Base-by-base conservation (phyloP, 2,888 invertebrate genomes). In the Nemoura dubitans region DNA sequence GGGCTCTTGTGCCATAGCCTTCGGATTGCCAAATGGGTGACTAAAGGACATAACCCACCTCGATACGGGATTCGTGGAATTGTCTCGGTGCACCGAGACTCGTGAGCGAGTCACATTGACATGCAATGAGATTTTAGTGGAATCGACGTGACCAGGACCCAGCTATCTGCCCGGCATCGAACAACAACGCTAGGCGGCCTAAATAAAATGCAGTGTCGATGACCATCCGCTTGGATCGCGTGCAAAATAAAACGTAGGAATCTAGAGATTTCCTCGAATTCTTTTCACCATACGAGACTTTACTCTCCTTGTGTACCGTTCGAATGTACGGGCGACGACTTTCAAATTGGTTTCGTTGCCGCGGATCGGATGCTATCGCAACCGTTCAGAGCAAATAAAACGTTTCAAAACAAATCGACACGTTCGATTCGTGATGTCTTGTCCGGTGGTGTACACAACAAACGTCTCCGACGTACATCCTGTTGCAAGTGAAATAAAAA, bases 11-110 rank as follows among this genome's bases (percentile, higher is more conserved):
- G 59, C 59, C 21, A 1, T 10, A 7, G 59, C 10, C 21, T n/a
- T n/a, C n/a, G n/a, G 59, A 14, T 59, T 59, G 59, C 59, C 59
- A 59, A n/a, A 59, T 59, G 59, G 59, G 59, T 59, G 59, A 59
- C 59, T 59, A 59, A 59, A 59, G 59, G 59, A 14, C 59, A 59
- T 59, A 59, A 59, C 59, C 59, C 59, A 59, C 59, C 59, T 59
- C 59, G 59, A 59, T 59, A 59, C 2, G 59, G 59, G 14, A 21
- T 59, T 59, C 59, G 59, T 59, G 59, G 59, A 59, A 59, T 3
- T 59, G 14, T 36, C 36, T 59, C 36, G 36, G 59, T 59, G 59
- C 59, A 21, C 59, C n/a, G n/a, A 59, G 59, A 7, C 36, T 59
- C 59, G 21, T 21, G 16, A 10, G 59, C 59, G 59, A 59, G 14